A percentile compares a stretch with the other conserved stretches of the same genome.
These are phyloP conservation scores for Noctuana brunneofusca DNA, from an alignment of 2,888 invertebrate species.

Conservation along the genomic window DNA sequence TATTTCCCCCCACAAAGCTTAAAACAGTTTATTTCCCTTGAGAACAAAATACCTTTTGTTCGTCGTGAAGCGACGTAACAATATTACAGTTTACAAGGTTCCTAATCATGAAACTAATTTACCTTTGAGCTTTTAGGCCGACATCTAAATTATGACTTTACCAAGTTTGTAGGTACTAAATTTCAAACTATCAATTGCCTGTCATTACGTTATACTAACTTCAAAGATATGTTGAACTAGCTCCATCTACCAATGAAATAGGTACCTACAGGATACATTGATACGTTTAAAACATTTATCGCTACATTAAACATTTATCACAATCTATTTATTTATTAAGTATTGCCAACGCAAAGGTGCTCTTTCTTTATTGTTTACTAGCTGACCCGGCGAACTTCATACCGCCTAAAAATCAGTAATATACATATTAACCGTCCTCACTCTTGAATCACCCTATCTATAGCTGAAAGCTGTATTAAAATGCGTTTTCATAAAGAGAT, in stretches of 20 bases:
- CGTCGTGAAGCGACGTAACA: background rate
- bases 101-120: background rate
- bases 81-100: background rate
- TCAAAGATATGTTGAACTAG: background rate
- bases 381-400: too few species aligned
- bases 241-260: background rate
- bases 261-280: too few species aligned
- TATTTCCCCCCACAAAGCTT: background rate
- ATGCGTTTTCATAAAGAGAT: too few species aligned
- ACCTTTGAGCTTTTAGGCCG: background rate
- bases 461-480: too few species aligned
- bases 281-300: too few species aligned
- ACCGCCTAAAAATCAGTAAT: too few species aligned
- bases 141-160: background rate
- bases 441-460: too few species aligned
- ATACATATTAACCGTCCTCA: too few species aligned
- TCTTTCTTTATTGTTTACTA: too few species aligned
- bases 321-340: too few species aligned
- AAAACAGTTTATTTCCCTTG: background rate
- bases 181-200: background rate
- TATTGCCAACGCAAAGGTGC: too few species aligned
- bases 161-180: background rate
- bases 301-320: too few species aligned
- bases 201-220: background rate
- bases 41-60: background rate